Percentiles rank a stretch among this genome's conserved stretches.
Conservation (phyloP, 2,888 invertebrate genomes). For the Mythimna albipuncta region DNA sequence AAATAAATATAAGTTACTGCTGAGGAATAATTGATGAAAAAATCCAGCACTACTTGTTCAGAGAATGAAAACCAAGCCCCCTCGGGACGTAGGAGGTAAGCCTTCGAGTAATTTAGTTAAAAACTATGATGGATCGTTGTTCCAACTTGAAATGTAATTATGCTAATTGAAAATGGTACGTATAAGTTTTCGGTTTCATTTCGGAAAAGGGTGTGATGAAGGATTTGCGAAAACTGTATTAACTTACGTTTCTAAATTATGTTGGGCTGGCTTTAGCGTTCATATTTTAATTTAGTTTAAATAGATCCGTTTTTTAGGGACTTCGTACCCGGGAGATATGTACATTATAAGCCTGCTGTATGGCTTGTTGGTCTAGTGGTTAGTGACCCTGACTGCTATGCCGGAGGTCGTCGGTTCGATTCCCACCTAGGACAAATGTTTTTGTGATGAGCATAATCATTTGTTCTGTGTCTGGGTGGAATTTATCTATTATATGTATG, state of each 20-base stretch:
- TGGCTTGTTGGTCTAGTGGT: too few relatives aligned
- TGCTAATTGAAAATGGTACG: constrained; percentile 25
- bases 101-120: constrained; percentile 22
- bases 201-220: constrained; percentile 25
- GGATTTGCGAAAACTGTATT: constrained; percentile 19
- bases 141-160: constrained; percentile 42
- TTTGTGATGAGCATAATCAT: too few relatives aligned
- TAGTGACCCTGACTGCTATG: too few relatives aligned
- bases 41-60: background rate
- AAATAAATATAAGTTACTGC: too few relatives aligned
- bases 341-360: too few relatives aligned
- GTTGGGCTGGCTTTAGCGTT: background rate
- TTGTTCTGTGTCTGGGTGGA: too few relatives aligned
- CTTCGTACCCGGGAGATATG: too few relatives aligned
- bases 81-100: background rate
- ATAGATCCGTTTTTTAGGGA: too few relatives aligned
- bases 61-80: background rate
- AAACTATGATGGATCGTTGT: constrained; percentile 32
- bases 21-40: background rate
- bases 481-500: too few relatives aligned
- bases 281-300: background rate
- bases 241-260: constrained; percentile 1
- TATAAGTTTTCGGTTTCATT: constrained; percentile 14
- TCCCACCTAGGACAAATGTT: too few relatives aligned
- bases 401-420: too few relatives aligned